Evolutionary conservation across 2,113 vertebrate species (phyloP).

Genomic region (Plecotus auritus): DNA sequence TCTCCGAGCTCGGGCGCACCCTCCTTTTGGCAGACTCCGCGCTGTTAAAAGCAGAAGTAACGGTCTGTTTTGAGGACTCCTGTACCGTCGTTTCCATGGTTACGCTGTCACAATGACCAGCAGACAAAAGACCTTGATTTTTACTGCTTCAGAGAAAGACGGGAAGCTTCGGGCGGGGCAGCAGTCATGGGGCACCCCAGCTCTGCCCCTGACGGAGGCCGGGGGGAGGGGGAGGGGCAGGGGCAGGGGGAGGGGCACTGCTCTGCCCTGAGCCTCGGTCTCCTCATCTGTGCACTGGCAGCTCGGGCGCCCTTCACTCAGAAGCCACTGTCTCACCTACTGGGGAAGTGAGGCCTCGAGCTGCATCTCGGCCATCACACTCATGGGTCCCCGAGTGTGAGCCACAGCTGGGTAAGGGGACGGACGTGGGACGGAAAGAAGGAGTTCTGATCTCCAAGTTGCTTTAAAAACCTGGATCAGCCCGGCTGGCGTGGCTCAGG

Average conservation of each 20-base stretch:
- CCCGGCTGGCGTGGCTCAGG: no score
- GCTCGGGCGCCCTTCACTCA: accelerated
- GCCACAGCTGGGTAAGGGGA: accelerated
- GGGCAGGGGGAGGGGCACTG: not conserved
- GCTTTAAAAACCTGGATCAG: not conserved
- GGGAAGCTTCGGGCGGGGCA: not conserved
- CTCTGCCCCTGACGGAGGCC: not conserved
- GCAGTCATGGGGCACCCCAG: accelerated
- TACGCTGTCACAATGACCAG: not conserved
- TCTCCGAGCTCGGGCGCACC: accelerated
- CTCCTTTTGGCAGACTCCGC: not conserved
- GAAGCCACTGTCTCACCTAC: not conserved
- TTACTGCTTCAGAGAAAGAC: not conserved
- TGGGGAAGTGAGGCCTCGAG: accelerated
- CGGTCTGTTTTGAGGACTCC: constrained; percentile 24
- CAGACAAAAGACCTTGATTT: constrained; percentile 26
- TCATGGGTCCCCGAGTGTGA: no score
- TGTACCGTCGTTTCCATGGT: constrained; percentile 47
- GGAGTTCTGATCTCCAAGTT: not conserved
- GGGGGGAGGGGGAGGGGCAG: accelerated
- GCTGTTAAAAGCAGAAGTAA: constrained; percentile 11
- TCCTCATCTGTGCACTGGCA: not conserved
- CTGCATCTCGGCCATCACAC: accelerated
- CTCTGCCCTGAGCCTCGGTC: accelerated
- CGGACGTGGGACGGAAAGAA: accelerated